Evolutionary conservation across 2,797 vertebrate species (phyloP), one percentile per base, ranked within the genome.

Genomic region (Acestrorhynchus altus): DNA sequence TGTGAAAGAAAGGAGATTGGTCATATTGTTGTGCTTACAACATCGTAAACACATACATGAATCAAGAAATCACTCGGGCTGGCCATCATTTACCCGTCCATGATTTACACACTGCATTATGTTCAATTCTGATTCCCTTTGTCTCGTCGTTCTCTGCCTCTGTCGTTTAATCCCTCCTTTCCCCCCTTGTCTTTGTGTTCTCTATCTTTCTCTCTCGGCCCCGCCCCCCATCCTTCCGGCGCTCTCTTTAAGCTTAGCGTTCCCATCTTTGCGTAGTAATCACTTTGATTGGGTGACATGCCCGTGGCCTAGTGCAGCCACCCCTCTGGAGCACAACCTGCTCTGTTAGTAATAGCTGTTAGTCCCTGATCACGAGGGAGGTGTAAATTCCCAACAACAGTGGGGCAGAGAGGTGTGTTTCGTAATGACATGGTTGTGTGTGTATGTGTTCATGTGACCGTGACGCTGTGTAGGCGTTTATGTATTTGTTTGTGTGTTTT

Each of bases 221-320:
- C 69, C 57, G 74, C 40, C 67, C 74, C 44, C 49, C 49, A 28
- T 85, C 82, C 63, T 83, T 81, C 80, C 76, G 76, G 74, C 40
- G 76, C 84, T 46, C 75, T 47, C 72, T 65, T 77, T 79, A 83
- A n/a, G 66, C 88, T 89, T 89, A 90, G 87, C 83, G 88, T 89
- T 93, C 90, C 89, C 91, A 92, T 93, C 90, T 94, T 93, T 93
- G 90, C 93, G 92, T 93, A n/a, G 90, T 93, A 93, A n/a, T 91
- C 92, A 93, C 92, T 93, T 94, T 92, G 87, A 93, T 94, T 92
- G 90, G 83, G 88, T 94, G 93, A 94, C 90, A 90, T 93, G 92
- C 92, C 92, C 87, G 89, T 91, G 92, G 93, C 91, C n/a, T 88
- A 91, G 91, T 86, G 88, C 85, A 86, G 90, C 88, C 88, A n/a